Evolutionary conservation across 1,140 invertebrate species (phyloP).

Genomic region (Drosophila punjabiensis): DNA sequence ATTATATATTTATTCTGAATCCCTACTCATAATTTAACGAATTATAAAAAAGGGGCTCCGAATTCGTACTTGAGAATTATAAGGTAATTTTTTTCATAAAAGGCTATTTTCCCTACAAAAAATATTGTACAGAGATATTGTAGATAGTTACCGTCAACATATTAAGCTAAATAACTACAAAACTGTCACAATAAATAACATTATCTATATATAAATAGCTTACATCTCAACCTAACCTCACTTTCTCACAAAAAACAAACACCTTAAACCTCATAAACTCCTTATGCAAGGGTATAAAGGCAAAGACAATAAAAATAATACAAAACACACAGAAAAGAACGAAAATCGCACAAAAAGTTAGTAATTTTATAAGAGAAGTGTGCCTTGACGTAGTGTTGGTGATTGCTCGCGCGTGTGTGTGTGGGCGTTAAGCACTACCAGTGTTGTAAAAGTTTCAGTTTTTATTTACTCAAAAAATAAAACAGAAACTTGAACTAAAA

Average conservation of each 20-base stretch:
- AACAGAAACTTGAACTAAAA: slow-evolving; percentile 48
- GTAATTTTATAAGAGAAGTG: slow-evolving; percentile 67
- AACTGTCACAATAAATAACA: too few species aligned
- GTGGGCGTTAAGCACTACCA: slow-evolving; percentile 29
- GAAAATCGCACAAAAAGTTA: slow-evolving; percentile 63
- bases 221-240: neutral
- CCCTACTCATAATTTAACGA: too few species aligned
- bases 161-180: too few species aligned
- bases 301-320: slow-evolving; percentile 45
- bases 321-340: slow-evolving; percentile 64
- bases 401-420: slow-evolving; percentile 25
- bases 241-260: neutral
- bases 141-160: too few species aligned
- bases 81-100: neutral
- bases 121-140: too few species aligned
- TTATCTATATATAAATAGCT: too few species aligned
- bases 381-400: slow-evolving; percentile 13
- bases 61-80: neutral
- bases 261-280: too few species aligned
- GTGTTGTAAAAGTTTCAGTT: slow-evolving; percentile 55
- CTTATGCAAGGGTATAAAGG: neutral
- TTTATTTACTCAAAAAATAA: slow-evolving; percentile 46
- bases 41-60: neutral
- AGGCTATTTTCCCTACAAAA: too few species aligned
- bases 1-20: too few species aligned